A percentile compares a stretch with the other conserved stretches of the same genome.
Evolutionary conservation across 2,113 vertebrate genomes (phyloP).

Genomic region (Cnemophilus loriae): DNA sequence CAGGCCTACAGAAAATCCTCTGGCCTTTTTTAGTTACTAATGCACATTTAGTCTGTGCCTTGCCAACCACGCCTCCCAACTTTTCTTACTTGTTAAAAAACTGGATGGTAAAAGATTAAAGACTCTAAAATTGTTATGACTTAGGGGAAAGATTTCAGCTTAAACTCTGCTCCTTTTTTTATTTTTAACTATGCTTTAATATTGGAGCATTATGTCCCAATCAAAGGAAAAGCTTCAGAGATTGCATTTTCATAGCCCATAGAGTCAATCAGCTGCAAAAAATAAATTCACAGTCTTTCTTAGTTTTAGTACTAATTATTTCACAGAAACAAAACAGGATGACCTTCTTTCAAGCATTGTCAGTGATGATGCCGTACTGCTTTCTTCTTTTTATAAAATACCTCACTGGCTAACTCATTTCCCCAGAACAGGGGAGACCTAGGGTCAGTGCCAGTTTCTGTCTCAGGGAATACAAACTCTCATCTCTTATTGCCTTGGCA

Average conservation of each 20-base stretch:
- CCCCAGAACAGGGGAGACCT: neutral
- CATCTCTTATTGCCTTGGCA: conserved; percentile 21
- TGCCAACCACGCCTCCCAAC: neutral
- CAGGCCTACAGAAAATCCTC: neutral
- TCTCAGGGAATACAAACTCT: conserved; percentile 15
- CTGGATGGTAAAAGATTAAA: neutral
- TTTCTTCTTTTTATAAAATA: neutral
- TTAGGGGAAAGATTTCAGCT: neutral
- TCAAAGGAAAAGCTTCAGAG: neutral
- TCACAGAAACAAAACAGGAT: neutral
- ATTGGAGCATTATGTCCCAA: neutral
- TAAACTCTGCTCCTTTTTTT: neutral
- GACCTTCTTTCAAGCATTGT: neutral
- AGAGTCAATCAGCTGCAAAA: neutral
- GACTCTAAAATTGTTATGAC: neutral
- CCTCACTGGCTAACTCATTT: neutral
- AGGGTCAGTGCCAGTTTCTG: conserved; percentile 17
- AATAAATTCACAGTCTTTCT: neutral
- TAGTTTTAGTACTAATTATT: neutral
- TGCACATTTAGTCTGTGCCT: neutral
- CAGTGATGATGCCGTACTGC: neutral
- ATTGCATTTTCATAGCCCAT: neutral
- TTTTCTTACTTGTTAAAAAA: neutral
- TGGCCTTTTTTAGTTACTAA: neutral
- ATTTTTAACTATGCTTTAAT: neutral